Evolutionary conservation across 2,113 vertebrate genomes (phyloP).

Genomic region (Macroglossus sobrinus): DNA sequence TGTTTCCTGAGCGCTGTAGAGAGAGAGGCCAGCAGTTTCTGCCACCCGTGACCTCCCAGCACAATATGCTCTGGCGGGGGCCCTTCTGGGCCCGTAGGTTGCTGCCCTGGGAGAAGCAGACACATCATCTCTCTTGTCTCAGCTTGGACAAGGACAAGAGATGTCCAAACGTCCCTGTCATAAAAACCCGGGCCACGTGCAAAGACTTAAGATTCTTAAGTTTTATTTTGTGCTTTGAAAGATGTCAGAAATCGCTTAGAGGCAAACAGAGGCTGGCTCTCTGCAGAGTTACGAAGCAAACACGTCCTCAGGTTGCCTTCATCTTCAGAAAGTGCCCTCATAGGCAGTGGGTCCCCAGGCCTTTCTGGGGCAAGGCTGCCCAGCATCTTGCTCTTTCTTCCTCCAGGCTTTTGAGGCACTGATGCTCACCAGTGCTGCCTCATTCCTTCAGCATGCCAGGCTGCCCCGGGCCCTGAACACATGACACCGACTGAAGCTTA

Average conservation of each 20-base stretch:
- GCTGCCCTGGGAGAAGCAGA: neutral
- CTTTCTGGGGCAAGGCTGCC: neutral
- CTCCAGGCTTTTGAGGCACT: neutral
- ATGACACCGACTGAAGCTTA: neutral
- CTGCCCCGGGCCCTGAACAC: neutral
- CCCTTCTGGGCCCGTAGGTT: neutral
- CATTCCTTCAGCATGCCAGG: neutral
- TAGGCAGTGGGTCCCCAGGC: neutral
- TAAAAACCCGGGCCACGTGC: neutral
- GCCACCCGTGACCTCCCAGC: neutral
- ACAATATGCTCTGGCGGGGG: slow-evolving; percentile 33
- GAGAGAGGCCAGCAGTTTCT: slow-evolving; percentile 56
- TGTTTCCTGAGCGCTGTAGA: slow-evolving; percentile 34
- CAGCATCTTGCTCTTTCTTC: neutral
- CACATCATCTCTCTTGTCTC: neutral
- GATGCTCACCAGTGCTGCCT: neutral
- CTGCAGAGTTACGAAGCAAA: neutral
- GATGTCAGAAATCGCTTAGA: neutral
- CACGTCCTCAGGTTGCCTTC: neutral
- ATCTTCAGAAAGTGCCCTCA: neutral
- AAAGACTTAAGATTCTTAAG: neutral
- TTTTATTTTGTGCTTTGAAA: neutral
- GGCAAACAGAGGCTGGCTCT: neutral
- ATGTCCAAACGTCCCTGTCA: neutral
- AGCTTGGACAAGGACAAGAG: neutral